A percentile compares a stretch with the other conserved stretches of the same genome.
Conservation (phyloP, 2,797 vertebrate genomes). For the Peromyscus attwateri region DNA sequence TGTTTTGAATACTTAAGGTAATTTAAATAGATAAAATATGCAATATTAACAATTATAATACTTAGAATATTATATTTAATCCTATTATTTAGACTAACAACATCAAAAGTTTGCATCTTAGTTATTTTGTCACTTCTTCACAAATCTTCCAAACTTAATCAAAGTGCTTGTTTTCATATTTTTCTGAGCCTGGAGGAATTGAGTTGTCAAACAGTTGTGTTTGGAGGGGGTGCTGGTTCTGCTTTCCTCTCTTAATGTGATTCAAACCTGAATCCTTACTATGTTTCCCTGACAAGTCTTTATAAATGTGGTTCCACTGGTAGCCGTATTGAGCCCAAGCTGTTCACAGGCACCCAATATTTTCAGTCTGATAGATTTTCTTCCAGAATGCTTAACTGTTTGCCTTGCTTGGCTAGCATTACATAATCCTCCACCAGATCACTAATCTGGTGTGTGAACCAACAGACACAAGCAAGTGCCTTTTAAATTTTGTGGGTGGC, state of each 20-base stretch:
- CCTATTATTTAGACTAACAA: not conserved
- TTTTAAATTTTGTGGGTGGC: not conserved
- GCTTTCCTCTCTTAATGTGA: not conserved
- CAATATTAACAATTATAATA: not conserved
- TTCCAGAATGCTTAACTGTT: not conserved
- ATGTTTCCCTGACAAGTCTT: not conserved
- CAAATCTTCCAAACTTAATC: constrained; percentile 8
- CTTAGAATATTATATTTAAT: constrained; percentile 19
- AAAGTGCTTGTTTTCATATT: constrained; percentile 6
- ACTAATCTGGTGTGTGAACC: not conserved
- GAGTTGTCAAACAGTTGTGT: not conserved
- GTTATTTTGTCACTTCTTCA: constrained; percentile 5
- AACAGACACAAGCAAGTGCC: not conserved
- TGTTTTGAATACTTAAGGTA: not conserved
- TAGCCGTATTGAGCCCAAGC: not conserved
- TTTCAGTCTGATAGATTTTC: not conserved
- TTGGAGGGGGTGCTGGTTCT: not conserved
- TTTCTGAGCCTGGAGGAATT: not conserved
- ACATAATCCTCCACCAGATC: not conserved
- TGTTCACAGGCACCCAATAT: not conserved
- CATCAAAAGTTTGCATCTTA: not conserved
- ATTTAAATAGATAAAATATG: constrained; percentile 2
- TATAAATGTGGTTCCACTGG: not conserved
- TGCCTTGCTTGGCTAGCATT: not conserved
- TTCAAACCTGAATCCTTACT: not conserved